A percentile compares a stretch with the other conserved stretches of the same genome.
These are phyloP conservation scores for Arrhamphus sclerolepis DNA, from an alignment of 2,797 vertebrate species.

Conservation along the genomic window DNA sequence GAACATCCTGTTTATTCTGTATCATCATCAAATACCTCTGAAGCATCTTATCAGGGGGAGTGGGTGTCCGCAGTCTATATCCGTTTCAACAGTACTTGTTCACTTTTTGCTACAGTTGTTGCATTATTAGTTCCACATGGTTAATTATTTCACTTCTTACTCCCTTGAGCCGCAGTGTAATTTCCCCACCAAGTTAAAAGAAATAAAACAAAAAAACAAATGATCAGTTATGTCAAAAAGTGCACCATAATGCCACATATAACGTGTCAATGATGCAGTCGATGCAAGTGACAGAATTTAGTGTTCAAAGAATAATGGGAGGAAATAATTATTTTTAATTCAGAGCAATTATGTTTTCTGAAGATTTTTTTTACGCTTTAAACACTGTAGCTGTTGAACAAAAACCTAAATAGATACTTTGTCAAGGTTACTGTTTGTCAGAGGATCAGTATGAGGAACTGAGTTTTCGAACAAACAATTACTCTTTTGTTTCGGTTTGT, in stretches of 20 bases:
- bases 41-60: slow-evolving; percentile 9
- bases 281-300: too few relatives aligned
- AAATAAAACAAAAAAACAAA: too few relatives aligned
- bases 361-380: not conserved
- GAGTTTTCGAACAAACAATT: slow-evolving; percentile 6
- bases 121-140: not conserved
- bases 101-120: not conserved
- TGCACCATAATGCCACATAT: too few relatives aligned
- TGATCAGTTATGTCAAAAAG: too few relatives aligned
- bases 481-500: slow-evolving; percentile 26
- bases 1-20: slow-evolving; percentile 70
- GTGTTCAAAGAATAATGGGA: too few relatives aligned
- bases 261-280: too few relatives aligned
- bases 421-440: slow-evolving; percentile 1
- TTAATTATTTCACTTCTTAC: not conserved
- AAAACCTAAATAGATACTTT: not conserved
- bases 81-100: not conserved
- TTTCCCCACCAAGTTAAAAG: too few relatives aligned
- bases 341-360: too few relatives aligned
- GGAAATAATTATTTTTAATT: too few relatives aligned
- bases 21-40: slow-evolving; percentile 44
- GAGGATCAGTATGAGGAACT: slow-evolving; percentile 18
- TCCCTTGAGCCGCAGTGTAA: too few relatives aligned
- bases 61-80: not conserved
- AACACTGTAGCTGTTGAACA: not conserved